A percentile compares a stretch with the other conserved stretches of the same genome.
Evolutionary conservation across 2,797 vertebrate species (phyloP).

Genomic region (Poeciliopsis presidionis): DNA sequence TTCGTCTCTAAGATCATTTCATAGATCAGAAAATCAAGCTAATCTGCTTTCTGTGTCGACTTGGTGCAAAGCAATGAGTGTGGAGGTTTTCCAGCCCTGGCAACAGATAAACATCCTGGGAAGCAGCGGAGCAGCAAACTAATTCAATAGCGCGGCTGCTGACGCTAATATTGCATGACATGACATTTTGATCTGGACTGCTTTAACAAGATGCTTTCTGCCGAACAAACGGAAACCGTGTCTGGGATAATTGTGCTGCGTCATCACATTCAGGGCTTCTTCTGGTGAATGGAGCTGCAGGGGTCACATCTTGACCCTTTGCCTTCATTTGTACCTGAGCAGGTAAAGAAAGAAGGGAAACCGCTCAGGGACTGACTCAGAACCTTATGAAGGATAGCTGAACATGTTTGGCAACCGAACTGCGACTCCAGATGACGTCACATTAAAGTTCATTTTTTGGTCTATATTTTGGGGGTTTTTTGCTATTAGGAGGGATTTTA

Average conservation of each 20-base stretch:
- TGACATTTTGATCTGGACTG: constrained; percentile 71
- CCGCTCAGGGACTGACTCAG: constrained; percentile 53
- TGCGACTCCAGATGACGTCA: constrained; percentile 32
- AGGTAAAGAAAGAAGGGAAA: constrained; percentile 26
- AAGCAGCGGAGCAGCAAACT: constrained; percentile 57
- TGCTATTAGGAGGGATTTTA: too few species aligned
- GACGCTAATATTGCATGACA: constrained; percentile 71
- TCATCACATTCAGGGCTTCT: constrained; percentile 11
- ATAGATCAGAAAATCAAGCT: constrained; percentile 69
- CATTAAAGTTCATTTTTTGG: not conserved
- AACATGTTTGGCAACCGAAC: constrained; percentile 52
- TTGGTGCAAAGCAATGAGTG: constrained; percentile 60
- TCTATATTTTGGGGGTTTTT: too few species aligned
- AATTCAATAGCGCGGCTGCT: constrained; percentile 54
- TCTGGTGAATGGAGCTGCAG: too few species aligned
- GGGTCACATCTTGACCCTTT: constrained; percentile 19
- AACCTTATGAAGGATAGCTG: constrained; percentile 62
- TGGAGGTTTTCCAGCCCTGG: constrained; percentile 64
- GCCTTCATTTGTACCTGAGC: constrained; percentile 55
- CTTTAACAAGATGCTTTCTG: constrained; percentile 68
- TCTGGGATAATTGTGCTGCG: constrained; percentile 66
- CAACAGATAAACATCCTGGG: constrained; percentile 73
- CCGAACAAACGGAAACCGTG: constrained; percentile 65
- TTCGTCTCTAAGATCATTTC: constrained; percentile 54
- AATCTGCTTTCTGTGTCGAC: constrained; percentile 58